Percentiles rank a stretch among this genome's conserved stretches.
Conservation (phyloP, 1,140 invertebrate genomes). For the Ceratina calcarata region DNA sequence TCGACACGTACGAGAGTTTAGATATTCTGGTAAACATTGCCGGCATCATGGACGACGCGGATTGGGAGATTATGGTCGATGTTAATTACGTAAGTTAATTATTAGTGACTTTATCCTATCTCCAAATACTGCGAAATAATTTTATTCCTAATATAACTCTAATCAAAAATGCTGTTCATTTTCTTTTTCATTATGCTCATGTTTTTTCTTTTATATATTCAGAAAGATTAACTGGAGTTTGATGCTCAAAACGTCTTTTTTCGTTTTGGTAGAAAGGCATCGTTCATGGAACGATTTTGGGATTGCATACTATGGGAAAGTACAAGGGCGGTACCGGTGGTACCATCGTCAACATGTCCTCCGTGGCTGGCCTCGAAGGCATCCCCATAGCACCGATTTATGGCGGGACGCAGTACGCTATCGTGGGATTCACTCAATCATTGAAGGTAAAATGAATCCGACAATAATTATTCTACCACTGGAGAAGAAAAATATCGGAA, state of each 20-base stretch:
- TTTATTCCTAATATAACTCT: too few species aligned
- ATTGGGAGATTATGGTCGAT: slow-evolving; percentile 75
- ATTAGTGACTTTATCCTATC: neutral
- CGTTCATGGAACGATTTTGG: slow-evolving; percentile 73
- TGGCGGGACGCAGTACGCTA: slow-evolving; percentile 83
- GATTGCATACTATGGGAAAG: slow-evolving; percentile 75
- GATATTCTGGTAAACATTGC: slow-evolving; percentile 80
- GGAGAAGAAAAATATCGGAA: too few species aligned
- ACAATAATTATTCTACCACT: too few species aligned
- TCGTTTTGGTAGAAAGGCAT: slow-evolving; percentile 68
- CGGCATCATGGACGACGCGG: slow-evolving; percentile 77
- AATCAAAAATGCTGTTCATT: too few species aligned
- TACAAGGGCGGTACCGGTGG: slow-evolving; percentile 73
- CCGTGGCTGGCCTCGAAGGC: slow-evolving; percentile 67
- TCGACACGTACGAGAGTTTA: slow-evolving; percentile 65
- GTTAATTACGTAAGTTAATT: slow-evolving; percentile 76
- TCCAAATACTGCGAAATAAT: too few species aligned
- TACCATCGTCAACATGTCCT: slow-evolving; percentile 72
- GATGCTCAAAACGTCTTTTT: neutral
- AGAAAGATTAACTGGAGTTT: neutral
- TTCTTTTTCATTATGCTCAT: too few species aligned
- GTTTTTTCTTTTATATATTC: too few species aligned
- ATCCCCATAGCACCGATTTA: slow-evolving; percentile 81
- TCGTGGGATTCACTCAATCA: slow-evolving; percentile 78
- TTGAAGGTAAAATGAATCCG: slow-evolving; percentile 62